Conservation (phyloP, 2,797 vertebrate species). For the Phrynocephalus vlangalii region DNA sequence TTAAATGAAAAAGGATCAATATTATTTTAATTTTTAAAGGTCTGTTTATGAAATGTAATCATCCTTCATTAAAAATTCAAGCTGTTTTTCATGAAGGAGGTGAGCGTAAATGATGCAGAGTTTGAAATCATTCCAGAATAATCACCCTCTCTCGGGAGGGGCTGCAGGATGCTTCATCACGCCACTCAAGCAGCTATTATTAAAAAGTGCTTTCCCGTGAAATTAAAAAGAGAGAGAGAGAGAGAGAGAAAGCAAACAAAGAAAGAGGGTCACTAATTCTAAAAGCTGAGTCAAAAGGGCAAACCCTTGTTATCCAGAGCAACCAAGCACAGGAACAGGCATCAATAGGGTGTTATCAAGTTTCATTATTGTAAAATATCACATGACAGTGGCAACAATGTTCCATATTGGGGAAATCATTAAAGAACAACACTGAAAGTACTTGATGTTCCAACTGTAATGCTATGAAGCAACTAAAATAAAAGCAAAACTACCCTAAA, state of each 20-base stretch:
- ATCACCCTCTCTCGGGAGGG: slow-evolving; percentile 85
- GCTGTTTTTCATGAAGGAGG: slow-evolving; percentile 80
- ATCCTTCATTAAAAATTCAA: slow-evolving; percentile 96
- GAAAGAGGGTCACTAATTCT: background rate
- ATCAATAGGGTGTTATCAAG: background rate
- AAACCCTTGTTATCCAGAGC: slow-evolving; percentile 9
- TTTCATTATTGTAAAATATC: background rate
- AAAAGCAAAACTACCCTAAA: no score
- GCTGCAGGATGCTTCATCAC: slow-evolving; percentile 76
- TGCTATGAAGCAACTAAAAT: background rate
- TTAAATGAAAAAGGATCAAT: slow-evolving; percentile 85
- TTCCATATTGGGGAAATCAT: slow-evolving; percentile 20
- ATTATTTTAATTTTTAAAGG: slow-evolving; percentile 89
- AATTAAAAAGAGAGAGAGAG: slow-evolving; percentile 71
- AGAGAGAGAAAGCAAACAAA: background rate
- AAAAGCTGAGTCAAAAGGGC: background rate
- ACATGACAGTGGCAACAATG: background rate
- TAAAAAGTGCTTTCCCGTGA: slow-evolving; percentile 77
- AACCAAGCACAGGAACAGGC: background rate
- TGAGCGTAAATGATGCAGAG: slow-evolving; percentile 91
- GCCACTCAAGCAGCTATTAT: slow-evolving; percentile 72
- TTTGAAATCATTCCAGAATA: slow-evolving; percentile 88
- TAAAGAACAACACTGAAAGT: background rate
- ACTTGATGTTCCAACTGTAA: background rate
- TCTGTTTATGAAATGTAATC: slow-evolving; percentile 93